These are phyloP conservation scores for Nomada ferruginata DNA, from an alignment of 2,888 invertebrate genomes.

Conservation along the genomic window DNA sequence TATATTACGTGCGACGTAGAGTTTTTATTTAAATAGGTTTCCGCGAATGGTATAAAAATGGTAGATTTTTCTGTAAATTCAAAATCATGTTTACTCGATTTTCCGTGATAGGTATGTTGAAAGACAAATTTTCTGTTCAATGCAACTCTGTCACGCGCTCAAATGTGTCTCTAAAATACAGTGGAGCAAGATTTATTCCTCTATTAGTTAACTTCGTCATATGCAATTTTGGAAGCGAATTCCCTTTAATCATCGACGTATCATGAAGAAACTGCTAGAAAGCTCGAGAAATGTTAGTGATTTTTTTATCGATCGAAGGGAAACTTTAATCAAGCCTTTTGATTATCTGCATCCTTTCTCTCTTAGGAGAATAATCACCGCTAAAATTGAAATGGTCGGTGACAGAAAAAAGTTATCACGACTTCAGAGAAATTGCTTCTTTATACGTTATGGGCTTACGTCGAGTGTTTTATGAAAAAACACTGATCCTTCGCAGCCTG, in stretches of 20 bases:
- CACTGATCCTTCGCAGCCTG: not conserved
- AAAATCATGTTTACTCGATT: no score
- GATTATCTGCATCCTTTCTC: not conserved
- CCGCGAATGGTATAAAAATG: no score
- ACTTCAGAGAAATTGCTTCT: not conserved
- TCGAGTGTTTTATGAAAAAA: conserved; percentile 27
- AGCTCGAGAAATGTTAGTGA: not conserved
- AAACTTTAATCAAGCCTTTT: conserved; percentile 9
- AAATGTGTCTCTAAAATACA: not conserved
- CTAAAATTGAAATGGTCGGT: not conserved
- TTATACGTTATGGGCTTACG: not conserved
- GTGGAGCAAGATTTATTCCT: not conserved
- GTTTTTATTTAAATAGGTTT: no score
- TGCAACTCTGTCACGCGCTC: not conserved
- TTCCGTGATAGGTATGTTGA: no score
- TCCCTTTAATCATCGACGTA: not conserved
- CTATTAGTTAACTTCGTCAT: not conserved
- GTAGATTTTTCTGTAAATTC: no score
- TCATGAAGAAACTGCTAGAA: not conserved
- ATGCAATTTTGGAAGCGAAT: not conserved
- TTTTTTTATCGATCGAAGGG: not conserved
- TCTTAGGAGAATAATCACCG: not conserved
- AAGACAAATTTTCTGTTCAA: conserved; percentile 13
- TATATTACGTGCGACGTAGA: no score
- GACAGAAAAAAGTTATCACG: not conserved